Evolutionary conservation across 2,888 invertebrate species (phyloP).

Genomic region (Branchipolynoe longqiensis): DNA sequence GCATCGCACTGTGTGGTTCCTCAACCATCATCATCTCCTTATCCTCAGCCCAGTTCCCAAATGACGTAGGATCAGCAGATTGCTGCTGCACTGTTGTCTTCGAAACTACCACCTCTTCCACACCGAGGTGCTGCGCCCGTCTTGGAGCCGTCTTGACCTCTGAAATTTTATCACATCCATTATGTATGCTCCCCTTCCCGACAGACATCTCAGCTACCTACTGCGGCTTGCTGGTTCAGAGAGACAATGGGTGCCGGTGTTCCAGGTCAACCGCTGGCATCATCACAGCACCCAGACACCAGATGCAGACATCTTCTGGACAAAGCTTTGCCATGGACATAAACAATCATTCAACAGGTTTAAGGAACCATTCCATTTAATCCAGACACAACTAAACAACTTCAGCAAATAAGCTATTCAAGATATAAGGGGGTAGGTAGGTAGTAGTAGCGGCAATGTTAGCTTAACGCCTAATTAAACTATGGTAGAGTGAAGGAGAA

Average conservation of each 20-base stretch:
- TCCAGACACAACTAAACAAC: constrained; percentile 47
- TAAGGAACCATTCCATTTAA: constrained; percentile 56
- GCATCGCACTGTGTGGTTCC: not conserved
- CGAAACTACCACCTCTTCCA: constrained; percentile 42
- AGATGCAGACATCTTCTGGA: constrained; percentile 29
- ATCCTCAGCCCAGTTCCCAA: constrained; percentile 52
- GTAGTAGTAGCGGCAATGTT: too few species aligned
- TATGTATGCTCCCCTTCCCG: constrained; percentile 32
- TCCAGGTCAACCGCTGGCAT: constrained; percentile 28
- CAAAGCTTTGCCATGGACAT: constrained; percentile 25
- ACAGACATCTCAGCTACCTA: constrained; percentile 24
- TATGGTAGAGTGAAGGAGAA: not conserved
- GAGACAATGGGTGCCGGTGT: constrained; percentile 36
- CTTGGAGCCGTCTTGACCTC: constrained; percentile 45
- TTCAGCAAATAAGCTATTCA: constrained; percentile 43
- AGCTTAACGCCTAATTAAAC: constrained; percentile 16
- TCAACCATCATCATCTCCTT: constrained; percentile 19
- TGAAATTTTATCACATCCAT: constrained; percentile 54
- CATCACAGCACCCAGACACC: constrained; percentile 38
- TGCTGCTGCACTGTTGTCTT: constrained; percentile 29
- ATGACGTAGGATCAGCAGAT: constrained; percentile 25
- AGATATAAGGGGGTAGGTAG: too few species aligned
- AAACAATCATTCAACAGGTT: constrained; percentile 27
- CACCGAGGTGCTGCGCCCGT: constrained; percentile 19
- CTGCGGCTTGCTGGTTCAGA: constrained; percentile 35